These are phyloP conservation scores for Tarsius wallacei DNA, from an alignment of 2,797 vertebrate genomes.

Conservation along the genomic window DNA sequence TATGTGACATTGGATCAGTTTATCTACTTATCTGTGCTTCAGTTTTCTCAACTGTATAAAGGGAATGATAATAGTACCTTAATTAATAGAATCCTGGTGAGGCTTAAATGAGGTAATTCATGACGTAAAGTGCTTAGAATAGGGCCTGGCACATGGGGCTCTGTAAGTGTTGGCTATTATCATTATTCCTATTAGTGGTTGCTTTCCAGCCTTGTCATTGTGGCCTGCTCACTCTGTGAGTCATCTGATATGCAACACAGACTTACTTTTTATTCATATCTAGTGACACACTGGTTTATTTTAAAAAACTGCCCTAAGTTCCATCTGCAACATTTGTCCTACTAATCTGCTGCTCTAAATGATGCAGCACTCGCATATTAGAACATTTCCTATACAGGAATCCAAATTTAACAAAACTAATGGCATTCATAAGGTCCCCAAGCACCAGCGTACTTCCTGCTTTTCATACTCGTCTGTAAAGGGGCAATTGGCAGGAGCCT, in stretches of 20 bases:
- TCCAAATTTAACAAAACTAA: constrained; percentile 74
- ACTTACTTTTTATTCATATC: constrained; percentile 78
- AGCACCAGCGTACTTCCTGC: constrained; percentile 53
- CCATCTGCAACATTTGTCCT: constrained; percentile 74
- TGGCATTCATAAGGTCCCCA: constrained; percentile 27
- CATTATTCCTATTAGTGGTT: neutral
- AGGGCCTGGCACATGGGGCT: neutral
- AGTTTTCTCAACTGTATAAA: constrained; percentile 7
- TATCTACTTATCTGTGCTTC: neutral
- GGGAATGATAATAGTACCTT: neutral
- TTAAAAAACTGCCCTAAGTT: constrained; percentile 76
- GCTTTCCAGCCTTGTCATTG: constrained; percentile 62
- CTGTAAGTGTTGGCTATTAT: neutral
- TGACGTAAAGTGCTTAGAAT: neutral
- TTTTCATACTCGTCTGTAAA: constrained; percentile 60
- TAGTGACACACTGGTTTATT: constrained; percentile 82
- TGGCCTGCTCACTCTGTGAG: constrained; percentile 56
- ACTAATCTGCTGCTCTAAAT: constrained; percentile 73
- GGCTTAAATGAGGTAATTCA: neutral
- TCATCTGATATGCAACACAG: constrained; percentile 77
- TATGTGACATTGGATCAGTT: neutral
- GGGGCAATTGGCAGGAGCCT: constrained; percentile 31
- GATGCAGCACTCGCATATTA: constrained; percentile 53
- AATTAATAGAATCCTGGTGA: neutral
- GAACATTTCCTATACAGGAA: constrained; percentile 74